Percentiles rank a stretch among this genome's conserved stretches.
Conservation (phyloP, 2,797 vertebrate genomes). For the Dicrostonyx torquatus region DNA sequence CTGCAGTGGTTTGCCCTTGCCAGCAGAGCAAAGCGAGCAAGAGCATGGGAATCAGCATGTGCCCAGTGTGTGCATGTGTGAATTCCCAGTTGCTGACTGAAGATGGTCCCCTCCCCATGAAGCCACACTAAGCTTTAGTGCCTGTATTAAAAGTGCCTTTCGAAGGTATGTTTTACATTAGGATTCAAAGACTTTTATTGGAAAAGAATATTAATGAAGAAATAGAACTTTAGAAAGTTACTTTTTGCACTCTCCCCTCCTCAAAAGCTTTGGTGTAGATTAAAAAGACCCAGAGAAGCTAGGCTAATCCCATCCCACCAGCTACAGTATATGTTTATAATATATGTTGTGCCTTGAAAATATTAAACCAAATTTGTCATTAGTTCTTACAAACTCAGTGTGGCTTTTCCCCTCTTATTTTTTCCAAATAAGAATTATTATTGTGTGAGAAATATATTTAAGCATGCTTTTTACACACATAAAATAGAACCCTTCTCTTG, state of each 20-base stretch:
- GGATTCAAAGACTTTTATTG: neutral
- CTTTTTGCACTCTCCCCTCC: neutral
- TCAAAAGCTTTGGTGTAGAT: neutral
- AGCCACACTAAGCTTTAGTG: neutral
- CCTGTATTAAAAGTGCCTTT: neutral
- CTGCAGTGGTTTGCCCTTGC: neutral
- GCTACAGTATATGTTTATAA: neutral
- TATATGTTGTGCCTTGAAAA: neutral
- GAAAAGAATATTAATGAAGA: conserved; percentile 30
- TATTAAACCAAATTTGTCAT: neutral
- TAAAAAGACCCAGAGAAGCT: neutral
- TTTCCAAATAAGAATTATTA: conserved; percentile 40
- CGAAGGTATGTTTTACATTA: neutral
- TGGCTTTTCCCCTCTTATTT: neutral
- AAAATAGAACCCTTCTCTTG: neutral
- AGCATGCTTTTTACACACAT: neutral
- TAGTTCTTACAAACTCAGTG: conserved; percentile 24
- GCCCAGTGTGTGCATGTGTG: neutral
- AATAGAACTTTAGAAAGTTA: conserved; percentile 29
- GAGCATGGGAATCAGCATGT: neutral
- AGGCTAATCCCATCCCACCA: neutral
- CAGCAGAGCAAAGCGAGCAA: neutral
- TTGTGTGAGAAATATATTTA: neutral
- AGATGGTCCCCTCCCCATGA: neutral
- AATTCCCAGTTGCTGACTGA: neutral